Evolutionary conservation across 2,888 invertebrate genomes (phyloP), one percentile per base, ranked within the genome.

Genomic region (Amiota communis): DNA sequence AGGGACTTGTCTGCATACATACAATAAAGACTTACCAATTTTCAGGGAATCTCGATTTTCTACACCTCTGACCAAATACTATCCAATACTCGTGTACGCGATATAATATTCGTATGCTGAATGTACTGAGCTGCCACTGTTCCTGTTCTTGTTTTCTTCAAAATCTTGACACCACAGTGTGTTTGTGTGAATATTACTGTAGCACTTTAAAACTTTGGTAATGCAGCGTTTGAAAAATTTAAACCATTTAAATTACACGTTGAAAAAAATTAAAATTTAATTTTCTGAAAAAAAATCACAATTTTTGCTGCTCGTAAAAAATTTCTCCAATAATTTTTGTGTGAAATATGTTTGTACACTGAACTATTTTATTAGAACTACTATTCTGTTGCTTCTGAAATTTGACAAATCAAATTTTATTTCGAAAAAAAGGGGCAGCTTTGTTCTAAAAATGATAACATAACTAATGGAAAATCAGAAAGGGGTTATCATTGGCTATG

Each of bases 261-360:
- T 23, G 3, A 23, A 23, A 23, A 23, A 23, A 23, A 23, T 23
- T 2, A 23, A 57, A 17, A 15, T 15, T n/a, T n/a, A n/a, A n/a
- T n/a, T 17, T 9, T 17, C 4, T 13, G 9, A 15, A 9, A 20
- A n/a, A 15, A 57, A 17, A 17, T 15, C 48, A 46, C 23, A 23
- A 23, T 9, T 12, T 64, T 36, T n/a, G 48, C 36, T 46, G 46
- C 64, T 2, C 1, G n/a, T 46, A 13, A 64, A 47, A 48, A 64
- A 15, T 48, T 36, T 8, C 9, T 49, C 15, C 12, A 15, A 46
- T 17, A 51, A 47, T 67, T 47, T 8, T 20, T 23, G n/a, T n/a
- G 2, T 23, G 23, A 48, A 47, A 65, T 48, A 36, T 63, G 63
- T 63, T 47, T n/a, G n/a, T n/a, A n/a, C 17, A 17, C 17, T 70